These are phyloP conservation scores for Hyla sarda DNA, from an alignment of 2,113 vertebrate species.

Conservation along the genomic window DNA sequence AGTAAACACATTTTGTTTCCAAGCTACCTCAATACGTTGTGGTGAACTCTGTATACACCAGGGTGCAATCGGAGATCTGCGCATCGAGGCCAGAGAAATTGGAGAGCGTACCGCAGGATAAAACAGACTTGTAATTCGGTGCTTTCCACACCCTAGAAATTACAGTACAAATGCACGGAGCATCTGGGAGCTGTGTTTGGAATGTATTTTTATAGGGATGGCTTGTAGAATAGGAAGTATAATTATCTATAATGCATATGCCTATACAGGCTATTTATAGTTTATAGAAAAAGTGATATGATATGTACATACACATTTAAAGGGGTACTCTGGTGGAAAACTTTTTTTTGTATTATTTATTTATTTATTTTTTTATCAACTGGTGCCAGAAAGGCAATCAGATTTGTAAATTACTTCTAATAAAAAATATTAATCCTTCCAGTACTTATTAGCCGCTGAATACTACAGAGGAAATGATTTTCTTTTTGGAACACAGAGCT, in stretches of 20 bases:
- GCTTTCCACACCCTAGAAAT: conserved; percentile 5
- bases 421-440: too few relatives aligned
- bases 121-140: conserved; percentile 1
- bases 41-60: conserved; percentile 6
- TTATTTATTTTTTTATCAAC: too few relatives aligned
- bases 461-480: too few relatives aligned
- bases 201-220: background rate
- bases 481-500: too few relatives aligned
- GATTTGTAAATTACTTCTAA: too few relatives aligned
- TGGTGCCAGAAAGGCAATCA: too few relatives aligned
- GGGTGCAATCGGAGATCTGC: background rate
- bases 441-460: too few relatives aligned
- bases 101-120: background rate
- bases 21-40: background rate
- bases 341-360: too few relatives aligned
- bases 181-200: background rate
- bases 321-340: too few relatives aligned
- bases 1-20: conserved; percentile 27
- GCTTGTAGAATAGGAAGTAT: background rate
- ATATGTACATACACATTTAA: background rate
- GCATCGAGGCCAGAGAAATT: conserved; percentile 32
- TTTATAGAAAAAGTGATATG: background rate
- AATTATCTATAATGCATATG: background rate
- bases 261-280: background rate
- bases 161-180: background rate